phyloP scores from a whole-genome alignment of 2,113 vertebrate genomes.

The Rhinichthys klamathensis region DNA sequence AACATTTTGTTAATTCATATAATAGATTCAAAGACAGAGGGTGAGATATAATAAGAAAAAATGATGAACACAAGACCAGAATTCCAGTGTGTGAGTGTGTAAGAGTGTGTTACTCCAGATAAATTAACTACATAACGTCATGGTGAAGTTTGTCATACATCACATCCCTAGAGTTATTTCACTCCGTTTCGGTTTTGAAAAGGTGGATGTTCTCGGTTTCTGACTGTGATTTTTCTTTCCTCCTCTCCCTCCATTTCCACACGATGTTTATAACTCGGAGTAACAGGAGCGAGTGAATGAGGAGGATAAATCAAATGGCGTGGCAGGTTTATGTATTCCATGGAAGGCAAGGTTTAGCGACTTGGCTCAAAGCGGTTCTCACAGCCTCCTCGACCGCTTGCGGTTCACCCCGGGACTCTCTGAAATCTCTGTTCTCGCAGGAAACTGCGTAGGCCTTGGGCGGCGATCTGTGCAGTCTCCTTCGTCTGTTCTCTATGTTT shows the following conservation, averaged over 20 bases:
- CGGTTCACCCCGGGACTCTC: constrained; percentile 42
- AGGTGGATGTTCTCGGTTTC: constrained; percentile 44
- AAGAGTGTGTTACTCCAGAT: not conserved
- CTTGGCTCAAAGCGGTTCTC: constrained; percentile 45
- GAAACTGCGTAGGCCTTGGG: constrained; percentile 25
- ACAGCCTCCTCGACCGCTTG: constrained; percentile 36
- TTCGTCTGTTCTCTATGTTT: not conserved
- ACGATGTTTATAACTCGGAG: constrained; percentile 39
- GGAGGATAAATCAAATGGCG: constrained; percentile 45
- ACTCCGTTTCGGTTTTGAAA: constrained; percentile 32
- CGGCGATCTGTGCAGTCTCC: constrained; percentile 4
- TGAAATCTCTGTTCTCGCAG: constrained; percentile 33
- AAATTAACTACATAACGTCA: constrained; percentile 33
- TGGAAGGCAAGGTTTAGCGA: constrained; percentile 44
- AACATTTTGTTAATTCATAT: not conserved
- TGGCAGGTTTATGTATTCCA: constrained; percentile 50
- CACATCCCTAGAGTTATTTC: constrained; percentile 22
- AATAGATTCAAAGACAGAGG: not conserved
- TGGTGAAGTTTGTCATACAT: constrained; percentile 39
- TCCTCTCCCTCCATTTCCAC: constrained; percentile 40
- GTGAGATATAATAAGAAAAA: not conserved
- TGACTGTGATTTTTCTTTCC: constrained; percentile 26
- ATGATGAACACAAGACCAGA: not conserved
- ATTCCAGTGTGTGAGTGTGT: not conserved
- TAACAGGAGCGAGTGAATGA: constrained; percentile 36